Evolutionary conservation across 2,888 invertebrate genomes (phyloP), one percentile per base, ranked within the genome.

Genomic region (Diarsia mendica): DNA sequence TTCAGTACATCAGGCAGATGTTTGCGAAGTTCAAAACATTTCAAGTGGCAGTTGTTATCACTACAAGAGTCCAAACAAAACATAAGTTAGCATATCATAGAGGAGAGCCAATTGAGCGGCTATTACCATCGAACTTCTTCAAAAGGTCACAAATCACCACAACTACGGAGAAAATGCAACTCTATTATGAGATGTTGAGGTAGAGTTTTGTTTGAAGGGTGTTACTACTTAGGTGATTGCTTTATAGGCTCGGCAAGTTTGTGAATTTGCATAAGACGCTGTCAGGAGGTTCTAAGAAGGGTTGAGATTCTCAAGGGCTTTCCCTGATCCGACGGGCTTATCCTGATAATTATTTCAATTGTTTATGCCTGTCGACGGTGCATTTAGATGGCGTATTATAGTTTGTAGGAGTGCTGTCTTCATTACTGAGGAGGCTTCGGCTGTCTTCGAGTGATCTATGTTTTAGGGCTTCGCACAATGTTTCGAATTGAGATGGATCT

Each of bases 281-380:
- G 96, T 95, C 96, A 95, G 87, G 69, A 87, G 93, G 89, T 91
- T 90, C 93, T 93, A 91, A 91, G 95, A 96, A 96, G 96, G 96
- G 96, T 96, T 95, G 92, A 92, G 94, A 94, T 94, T 84, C 96
- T 95, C 95, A 90, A 94, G 96, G 96, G 95, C 93, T 94, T 94
- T 93, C 91, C 89, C 79, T 95, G 95, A 96, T 96, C 96, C 95
- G 88, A 91, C 90, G 89, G 92, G 95, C 94, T 96, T 96, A 96
- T 95, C 95, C 95, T 93, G 96, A 96, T 96, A 96, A 96, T 96
- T 96, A 96, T 96, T 96, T 96, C 96, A 96, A 96, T 96, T 96
- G 96, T 96, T 96, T 96, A 95, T 96, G 95, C 95, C 93, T 95
- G 96, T 96, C 96, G 94, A 94, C 96, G 93, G 92, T 95, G 96